Evolutionary conservation across 2,888 invertebrate species (phyloP), one percentile per base, ranked within the genome.

Genomic region (Drosophila bunnanda): DNA sequence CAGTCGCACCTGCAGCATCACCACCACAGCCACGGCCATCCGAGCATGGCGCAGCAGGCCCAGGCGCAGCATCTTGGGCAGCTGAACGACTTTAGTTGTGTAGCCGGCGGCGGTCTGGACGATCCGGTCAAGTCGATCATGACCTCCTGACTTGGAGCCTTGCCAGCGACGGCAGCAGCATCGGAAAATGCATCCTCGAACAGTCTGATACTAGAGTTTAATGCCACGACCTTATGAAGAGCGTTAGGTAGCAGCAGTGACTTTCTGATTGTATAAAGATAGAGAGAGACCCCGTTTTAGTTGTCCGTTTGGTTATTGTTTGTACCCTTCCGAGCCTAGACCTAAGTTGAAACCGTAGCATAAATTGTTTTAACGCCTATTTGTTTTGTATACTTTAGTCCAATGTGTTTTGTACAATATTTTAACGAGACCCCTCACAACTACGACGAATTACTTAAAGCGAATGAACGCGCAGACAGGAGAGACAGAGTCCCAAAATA

Each of bases 51-150:
- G 32, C 82, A 88, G 70, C 82, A 88, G 70, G 52, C 69, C 1
- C 81, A 80, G 54, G 43, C 75, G 10, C 80, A 81, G 54, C 84
- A 79, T 58, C 75, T 78, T 57, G 65, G 76, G 5, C 88, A 93
- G 59, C 89, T 93, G 62, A 93, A 93, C 77, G 92, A 92, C 76
- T 92, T 92, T 61, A 91, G 90, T 68, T 92, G 92, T 80, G 93
- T 93, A 76, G 78, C 91, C 52, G 90, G 90, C 46, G 87, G 89
- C 46, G 87, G 89, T 57, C 89, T 93, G 46, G 94, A 94, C 75
- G 93, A 93, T 82, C 93, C 94, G 34, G 93, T 94, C 38, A 93
- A 93, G 76, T 94, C 94, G 67, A 94, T 94, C 77, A 92, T 93
- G 88, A 93, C 92, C 56, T 93, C 93, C 89, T 93, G 93, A 93